phyloP scores from a whole-genome alignment of 2,797 vertebrate genomes.

The Acrossocheilus wenchowensis region DNA sequence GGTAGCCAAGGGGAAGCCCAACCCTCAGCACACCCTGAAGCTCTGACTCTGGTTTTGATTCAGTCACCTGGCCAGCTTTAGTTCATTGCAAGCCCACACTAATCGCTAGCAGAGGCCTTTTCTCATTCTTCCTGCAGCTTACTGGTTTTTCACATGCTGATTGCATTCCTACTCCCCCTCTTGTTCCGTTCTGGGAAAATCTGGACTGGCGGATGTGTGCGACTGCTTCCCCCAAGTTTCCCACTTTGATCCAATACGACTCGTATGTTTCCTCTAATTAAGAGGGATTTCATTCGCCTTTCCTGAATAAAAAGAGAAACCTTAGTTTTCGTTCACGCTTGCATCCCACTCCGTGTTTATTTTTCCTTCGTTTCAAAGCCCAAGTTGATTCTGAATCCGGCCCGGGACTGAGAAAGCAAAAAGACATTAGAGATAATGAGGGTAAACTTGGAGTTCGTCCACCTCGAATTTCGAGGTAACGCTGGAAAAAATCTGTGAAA shows the following conservation, averaged over 20 bases:
- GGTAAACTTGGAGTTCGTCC: slow-evolving; percentile 50
- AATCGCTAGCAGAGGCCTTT: slow-evolving; percentile 59
- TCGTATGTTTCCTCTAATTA: slow-evolving; percentile 57
- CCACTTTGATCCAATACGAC: slow-evolving; percentile 54
- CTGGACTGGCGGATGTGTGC: slow-evolving; percentile 45
- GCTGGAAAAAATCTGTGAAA: slow-evolving; percentile 54
- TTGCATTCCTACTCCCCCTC: slow-evolving; percentile 52
- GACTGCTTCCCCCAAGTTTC: slow-evolving; percentile 59
- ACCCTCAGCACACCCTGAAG: slow-evolving; percentile 49
- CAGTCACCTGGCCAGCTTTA: slow-evolving; percentile 50
- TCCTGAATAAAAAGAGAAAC: slow-evolving; percentile 39
- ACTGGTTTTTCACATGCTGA: slow-evolving; percentile 48
- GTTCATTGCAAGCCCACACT: slow-evolving; percentile 58
- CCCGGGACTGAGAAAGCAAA: slow-evolving; percentile 22
- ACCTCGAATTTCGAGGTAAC: slow-evolving; percentile 43
- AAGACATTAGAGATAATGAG: slow-evolving; percentile 48
- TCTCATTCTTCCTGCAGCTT: slow-evolving; percentile 21
- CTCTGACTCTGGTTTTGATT: slow-evolving; percentile 61
- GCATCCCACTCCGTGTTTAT: slow-evolving; percentile 23
- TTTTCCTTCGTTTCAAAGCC: slow-evolving; percentile 44
- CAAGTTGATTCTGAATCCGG: slow-evolving; percentile 30
- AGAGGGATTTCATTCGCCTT: slow-evolving; percentile 40
- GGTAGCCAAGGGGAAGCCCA: slow-evolving; percentile 30
- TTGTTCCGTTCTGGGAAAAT: slow-evolving; percentile 45
- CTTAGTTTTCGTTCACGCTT: slow-evolving; percentile 20